Evolutionary conservation across 2,888 invertebrate genomes (phyloP).

Genomic region (Aquatica leii): DNA sequence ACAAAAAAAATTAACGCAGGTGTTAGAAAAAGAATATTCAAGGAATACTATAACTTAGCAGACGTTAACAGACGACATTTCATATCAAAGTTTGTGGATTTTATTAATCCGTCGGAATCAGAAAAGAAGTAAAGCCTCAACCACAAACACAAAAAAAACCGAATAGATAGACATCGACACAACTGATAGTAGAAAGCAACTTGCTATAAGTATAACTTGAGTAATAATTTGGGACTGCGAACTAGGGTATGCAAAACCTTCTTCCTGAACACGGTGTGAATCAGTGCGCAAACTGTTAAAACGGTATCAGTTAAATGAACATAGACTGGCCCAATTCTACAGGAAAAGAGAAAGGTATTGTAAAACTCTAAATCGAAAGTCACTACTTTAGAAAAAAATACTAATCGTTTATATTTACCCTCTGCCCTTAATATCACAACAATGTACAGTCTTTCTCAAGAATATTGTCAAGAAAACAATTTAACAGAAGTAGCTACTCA

Average conservation of each 20-base stretch:
- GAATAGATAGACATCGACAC: not conserved
- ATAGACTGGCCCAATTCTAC: constrained; percentile 28
- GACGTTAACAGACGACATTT: constrained; percentile 19
- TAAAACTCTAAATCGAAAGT: too few relatives aligned
- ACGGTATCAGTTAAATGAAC: constrained; percentile 28
- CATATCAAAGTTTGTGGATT: constrained; percentile 14
- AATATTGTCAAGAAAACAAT: constrained; percentile 32
- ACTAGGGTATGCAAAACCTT: too few relatives aligned
- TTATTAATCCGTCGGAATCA: constrained; percentile 10
- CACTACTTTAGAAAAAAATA: too few relatives aligned
- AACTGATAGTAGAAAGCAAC: constrained; percentile 11
- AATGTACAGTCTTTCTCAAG: constrained; percentile 32
- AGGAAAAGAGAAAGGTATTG: constrained; percentile 11
- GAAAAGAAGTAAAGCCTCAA: not conserved
- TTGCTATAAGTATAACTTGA: too few relatives aligned
- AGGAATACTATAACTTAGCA: too few relatives aligned
- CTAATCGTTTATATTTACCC: too few relatives aligned
- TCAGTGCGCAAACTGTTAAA: too few relatives aligned
- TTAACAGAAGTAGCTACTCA: constrained; percentile 23
- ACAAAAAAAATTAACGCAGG: too few relatives aligned
- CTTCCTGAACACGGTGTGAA: too few relatives aligned
- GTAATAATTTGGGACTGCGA: too few relatives aligned
- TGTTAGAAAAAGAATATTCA: too few relatives aligned
- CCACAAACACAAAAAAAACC: not conserved
- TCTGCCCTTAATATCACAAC: constrained; percentile 9